A percentile compares a stretch with the other conserved stretches of the same genome.
Evolutionary conservation across 2,888 invertebrate species (phyloP).

Genomic region (Eristalis arbustorum): DNA sequence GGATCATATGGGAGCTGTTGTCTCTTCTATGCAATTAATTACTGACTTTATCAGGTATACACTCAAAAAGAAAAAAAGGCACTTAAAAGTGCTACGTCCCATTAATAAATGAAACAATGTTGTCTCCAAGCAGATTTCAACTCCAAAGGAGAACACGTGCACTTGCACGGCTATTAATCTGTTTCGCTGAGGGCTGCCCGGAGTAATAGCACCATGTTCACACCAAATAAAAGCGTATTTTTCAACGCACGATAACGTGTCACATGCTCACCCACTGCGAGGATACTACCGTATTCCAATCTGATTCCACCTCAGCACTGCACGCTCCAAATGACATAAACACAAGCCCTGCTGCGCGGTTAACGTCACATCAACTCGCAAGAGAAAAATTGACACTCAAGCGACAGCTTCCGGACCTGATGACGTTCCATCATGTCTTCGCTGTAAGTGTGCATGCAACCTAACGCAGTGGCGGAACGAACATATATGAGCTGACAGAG

Average conservation of each 20-base stretch:
- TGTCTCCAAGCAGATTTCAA: too few relatives aligned
- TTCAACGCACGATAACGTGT: not conserved
- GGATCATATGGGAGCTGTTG: too few relatives aligned
- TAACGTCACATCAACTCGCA: conserved; percentile 22
- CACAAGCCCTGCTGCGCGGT: not conserved
- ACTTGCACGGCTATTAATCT: not conserved
- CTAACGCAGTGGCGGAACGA: conserved; percentile 27
- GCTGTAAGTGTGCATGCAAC: conserved; percentile 22
- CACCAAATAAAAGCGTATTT: not conserved
- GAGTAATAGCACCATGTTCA: not conserved
- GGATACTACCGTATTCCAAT: not conserved
- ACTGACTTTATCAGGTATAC: too few relatives aligned
- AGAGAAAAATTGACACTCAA: conserved; percentile 40
- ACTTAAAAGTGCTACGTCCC: too few relatives aligned
- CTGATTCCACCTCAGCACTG: conserved; percentile 12
- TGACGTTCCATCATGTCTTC: not conserved
- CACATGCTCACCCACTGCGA: not conserved
- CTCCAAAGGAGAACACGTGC: not conserved
- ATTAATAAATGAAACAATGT: too few relatives aligned
- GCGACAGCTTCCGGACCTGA: conserved; percentile 1
- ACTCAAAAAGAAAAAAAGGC: too few relatives aligned
- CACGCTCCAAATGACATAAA: conserved; percentile 34
- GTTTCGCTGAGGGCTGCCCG: too few relatives aligned
- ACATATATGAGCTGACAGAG: not conserved
- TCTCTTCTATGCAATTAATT: too few relatives aligned